phyloP scores from a whole-genome alignment of 2,888 invertebrate species.

The Thumatha senex region DNA sequence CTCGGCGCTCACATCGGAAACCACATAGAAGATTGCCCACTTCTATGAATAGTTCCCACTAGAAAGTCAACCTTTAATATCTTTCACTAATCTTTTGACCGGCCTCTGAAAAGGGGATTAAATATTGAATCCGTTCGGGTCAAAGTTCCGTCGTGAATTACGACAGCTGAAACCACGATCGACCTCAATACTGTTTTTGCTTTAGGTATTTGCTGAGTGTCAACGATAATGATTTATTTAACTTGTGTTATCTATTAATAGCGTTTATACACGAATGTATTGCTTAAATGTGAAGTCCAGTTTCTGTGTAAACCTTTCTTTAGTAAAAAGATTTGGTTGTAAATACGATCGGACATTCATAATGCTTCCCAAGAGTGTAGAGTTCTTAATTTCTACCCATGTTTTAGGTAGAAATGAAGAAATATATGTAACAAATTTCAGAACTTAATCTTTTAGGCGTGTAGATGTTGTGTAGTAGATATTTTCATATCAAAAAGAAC shows the following conservation, averaged over 20 bases:
- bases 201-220: neutral
- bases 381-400: too few species aligned
- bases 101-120: constrained; percentile 32
- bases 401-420: too few species aligned
- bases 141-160: constrained; percentile 27
- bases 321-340: too few species aligned
- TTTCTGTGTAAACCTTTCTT: too few species aligned
- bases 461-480: too few species aligned
- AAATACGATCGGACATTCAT: too few species aligned
- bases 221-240: constrained; percentile 4
- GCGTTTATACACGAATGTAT: too few species aligned
- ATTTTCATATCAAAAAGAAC: too few species aligned
- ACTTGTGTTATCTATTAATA: neutral
- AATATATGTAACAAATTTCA: too few species aligned
- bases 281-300: too few species aligned
- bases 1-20: constrained; percentile 62
- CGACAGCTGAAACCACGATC: constrained; percentile 18
- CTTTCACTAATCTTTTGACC: constrained; percentile 41
- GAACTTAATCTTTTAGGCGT: too few species aligned
- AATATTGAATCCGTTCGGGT: constrained; percentile 34
- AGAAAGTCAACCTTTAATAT: constrained; percentile 52
- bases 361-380: too few species aligned
- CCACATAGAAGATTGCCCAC: constrained; percentile 68
- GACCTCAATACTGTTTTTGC: constrained; percentile 29
- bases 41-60: constrained; percentile 54